Evolutionary conservation across 1,140 invertebrate species (phyloP).

Genomic region (Meloidogyne hapla): DNA sequence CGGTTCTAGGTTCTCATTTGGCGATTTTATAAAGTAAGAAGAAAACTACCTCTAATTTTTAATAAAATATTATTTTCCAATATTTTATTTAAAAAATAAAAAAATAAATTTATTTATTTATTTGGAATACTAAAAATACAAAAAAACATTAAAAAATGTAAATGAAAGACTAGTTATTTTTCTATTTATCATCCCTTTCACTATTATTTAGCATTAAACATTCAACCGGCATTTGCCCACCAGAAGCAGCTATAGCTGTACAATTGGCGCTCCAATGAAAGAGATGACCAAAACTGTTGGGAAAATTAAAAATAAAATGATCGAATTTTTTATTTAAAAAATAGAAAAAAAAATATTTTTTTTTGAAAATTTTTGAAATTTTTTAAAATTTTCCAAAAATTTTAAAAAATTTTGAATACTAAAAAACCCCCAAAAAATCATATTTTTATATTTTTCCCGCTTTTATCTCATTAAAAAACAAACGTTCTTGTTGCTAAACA

Average conservation of each 20-base stretch:
- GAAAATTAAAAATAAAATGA: neutral
- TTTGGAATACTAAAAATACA: neutral
- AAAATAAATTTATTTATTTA: neutral
- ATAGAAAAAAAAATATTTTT: neutral
- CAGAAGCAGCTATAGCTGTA: neutral
- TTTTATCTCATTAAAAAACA: neutral
- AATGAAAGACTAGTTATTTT: neutral
- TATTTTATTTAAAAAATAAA: neutral
- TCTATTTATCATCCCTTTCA: neutral
- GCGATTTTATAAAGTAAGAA: neutral
- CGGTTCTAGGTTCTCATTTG: too few species aligned
- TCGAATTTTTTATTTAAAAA: neutral
- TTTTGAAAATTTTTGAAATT: neutral
- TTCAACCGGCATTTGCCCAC: neutral
- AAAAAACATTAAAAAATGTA: neutral
- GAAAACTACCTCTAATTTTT: neutral
- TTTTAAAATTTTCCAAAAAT: too few species aligned
- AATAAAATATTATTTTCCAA: neutral
- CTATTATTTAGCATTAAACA: neutral
- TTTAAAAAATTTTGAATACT: neutral
- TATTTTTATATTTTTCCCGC: neutral
- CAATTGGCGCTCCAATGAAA: constrained; percentile 38
- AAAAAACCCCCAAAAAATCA: neutral
- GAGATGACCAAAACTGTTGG: constrained; percentile 29
- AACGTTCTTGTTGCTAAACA: constrained; percentile 33